Evolutionary conservation across 2,113 vertebrate species (phyloP), one percentile per base, ranked within the genome.

Genomic region (Chaenocephalus aceratus): DNA sequence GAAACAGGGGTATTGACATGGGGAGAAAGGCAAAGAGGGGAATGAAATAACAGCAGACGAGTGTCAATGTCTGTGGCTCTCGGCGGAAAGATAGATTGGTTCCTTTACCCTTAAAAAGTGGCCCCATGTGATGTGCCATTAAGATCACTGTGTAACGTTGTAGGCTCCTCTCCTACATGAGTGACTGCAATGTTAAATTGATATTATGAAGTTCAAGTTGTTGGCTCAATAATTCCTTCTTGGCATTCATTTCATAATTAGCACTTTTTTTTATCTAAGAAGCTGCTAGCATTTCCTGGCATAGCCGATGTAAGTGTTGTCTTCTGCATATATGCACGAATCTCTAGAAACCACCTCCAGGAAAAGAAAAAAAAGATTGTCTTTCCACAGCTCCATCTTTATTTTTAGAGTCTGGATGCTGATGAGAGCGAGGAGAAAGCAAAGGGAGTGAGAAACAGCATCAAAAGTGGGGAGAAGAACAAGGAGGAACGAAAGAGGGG

Each of bases 401-500:
- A 92, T 93, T 94, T 92, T 93, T 92, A 93, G 91, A 89, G 89
- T 75, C 82, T 91, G 83, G 88, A 89, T 86, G 86, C 83, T 92
- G 92, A 91, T 92, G 83, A 88, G 88, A 79, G 68, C 83, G 75
- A 75, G 41, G 64, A 85, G 71, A 85, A 63, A 81, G 72, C 52
- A 72, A 41, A 77, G 75, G 53, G 73, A 88, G 88, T 53, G 79
- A 78, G 82, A 90, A 80, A 84, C 16, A 57, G 59, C 63, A 77
- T 84, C 70, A 85, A 80, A 77, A 83, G 68, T 79, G 76, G 45
- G 74, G 82, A 26, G 44, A 62, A 49, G n/a, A 53, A 41, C 69
- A 57, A 58, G 74, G 53, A 56, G 54, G 34, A 65, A 66, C 72
- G 36, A 71, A 56, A 83, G 75, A 75, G 68, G 70, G 51, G 79